phyloP scores from a whole-genome alignment of 2,888 invertebrate species.

The Lasioglossum vierecki region DNA sequence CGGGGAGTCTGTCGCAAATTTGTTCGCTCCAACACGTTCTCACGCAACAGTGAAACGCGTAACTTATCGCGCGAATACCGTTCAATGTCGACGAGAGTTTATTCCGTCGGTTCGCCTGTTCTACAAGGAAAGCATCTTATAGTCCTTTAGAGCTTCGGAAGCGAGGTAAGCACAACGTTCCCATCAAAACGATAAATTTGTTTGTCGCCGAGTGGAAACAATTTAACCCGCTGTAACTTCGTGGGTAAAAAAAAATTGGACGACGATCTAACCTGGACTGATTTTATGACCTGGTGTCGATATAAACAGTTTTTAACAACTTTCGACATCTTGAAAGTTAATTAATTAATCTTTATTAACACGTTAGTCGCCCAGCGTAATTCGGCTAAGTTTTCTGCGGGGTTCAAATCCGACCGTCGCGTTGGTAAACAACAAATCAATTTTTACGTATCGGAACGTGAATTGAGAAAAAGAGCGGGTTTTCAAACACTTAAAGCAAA shows the following conservation, averaged over 20 bases:
- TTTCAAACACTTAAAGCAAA: too few relatives aligned
- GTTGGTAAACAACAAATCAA: too few relatives aligned
- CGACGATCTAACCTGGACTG: neutral
- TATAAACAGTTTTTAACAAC: too few relatives aligned
- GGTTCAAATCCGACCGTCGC: too few relatives aligned
- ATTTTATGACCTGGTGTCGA: too few relatives aligned
- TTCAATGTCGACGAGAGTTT: conserved; percentile 12
- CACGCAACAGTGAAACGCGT: conserved; percentile 8
- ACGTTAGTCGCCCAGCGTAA: too few relatives aligned
- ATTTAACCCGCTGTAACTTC: neutral
- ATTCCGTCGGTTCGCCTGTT: conserved; percentile 17
- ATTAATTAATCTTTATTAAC: neutral
- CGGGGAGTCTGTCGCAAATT: neutral
- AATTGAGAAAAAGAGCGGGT: too few relatives aligned
- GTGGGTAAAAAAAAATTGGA: neutral
- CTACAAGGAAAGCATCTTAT: conserved; percentile 4
- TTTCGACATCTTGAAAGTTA: too few relatives aligned
- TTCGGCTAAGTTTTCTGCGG: too few relatives aligned
- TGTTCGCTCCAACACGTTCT: neutral
- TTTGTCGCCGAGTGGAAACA: neutral
- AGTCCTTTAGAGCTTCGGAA: neutral
- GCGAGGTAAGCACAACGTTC: conserved; percentile 8
- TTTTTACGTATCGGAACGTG: too few relatives aligned
- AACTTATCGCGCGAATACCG: conserved; percentile 29
- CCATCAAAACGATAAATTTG: neutral